phyloP scores from a whole-genome alignment of 2,888 invertebrate species.

The Erebia epiphron region DNA sequence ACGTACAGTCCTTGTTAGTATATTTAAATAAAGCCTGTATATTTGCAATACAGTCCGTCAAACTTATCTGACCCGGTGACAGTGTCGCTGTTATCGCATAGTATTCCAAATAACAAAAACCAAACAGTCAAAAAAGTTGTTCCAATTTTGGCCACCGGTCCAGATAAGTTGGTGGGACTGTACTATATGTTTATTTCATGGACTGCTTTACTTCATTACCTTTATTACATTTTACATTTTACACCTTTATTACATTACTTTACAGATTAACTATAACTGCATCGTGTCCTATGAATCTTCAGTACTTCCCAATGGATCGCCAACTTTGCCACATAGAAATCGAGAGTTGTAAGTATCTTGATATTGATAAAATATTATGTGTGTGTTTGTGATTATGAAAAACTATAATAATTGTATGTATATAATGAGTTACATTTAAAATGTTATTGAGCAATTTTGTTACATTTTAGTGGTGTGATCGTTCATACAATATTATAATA shows the following conservation, averaged over 20 bases:
- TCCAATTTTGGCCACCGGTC: too few species aligned
- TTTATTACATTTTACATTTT: too few species aligned
- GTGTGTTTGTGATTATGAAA: too few species aligned
- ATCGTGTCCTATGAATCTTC: constrained; percentile 97
- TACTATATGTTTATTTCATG: background rate
- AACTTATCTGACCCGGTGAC: too few species aligned
- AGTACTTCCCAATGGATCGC: constrained; percentile 98
- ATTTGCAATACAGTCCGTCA: too few species aligned
- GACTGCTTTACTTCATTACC: background rate
- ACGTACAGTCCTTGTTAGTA: too few species aligned
- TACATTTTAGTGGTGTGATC: background rate
- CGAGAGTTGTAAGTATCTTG: constrained; percentile 96
- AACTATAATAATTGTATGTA: background rate
- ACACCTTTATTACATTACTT: too few species aligned
- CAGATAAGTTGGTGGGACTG: too few species aligned
- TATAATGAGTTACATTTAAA: background rate
- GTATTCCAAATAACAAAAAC: too few species aligned
- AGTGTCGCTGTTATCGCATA: too few species aligned
- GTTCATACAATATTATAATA: constrained; percentile 17
- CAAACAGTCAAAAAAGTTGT: too few species aligned
- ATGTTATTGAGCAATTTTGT: background rate
- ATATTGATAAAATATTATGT: constrained; percentile 40
- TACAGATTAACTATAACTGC: constrained; percentile 96
- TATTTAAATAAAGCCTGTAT: too few species aligned
- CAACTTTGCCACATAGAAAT: constrained; percentile 97